Evolutionary conservation across 2,888 invertebrate species (phyloP), one percentile per base, ranked within the genome.

Genomic region (Caenorhabditis wallacei): DNA sequence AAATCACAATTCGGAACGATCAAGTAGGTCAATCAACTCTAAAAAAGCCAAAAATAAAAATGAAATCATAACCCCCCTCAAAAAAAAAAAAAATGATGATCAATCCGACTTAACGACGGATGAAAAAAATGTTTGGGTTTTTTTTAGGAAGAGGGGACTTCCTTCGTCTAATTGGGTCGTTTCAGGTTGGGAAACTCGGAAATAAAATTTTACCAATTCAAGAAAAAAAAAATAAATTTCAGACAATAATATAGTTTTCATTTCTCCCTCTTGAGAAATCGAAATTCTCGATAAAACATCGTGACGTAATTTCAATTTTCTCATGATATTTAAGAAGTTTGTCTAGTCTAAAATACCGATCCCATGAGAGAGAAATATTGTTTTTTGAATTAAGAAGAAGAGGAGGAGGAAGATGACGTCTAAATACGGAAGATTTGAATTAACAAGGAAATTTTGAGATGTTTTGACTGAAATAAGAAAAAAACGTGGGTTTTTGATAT

Each of bases 321-420:
- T 16, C 48, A 48, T 48, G 48, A 20, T 48, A 48, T 20, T 48
- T 48, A 7, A 20, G 18, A 20, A 48, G 16, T 46, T 48, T 40
- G 48, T 48, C 48, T 48, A 48, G 48, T 46, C 46, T 5, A n/a
- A n/a, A 35, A 35, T 35, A 35, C 35, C 16, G 46, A 46, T 46
- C 48, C 48, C 20, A 18, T 7, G 20, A 20, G 20, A 20, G 20
- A 48, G 20, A 20, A 20, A 16, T 4, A 48, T 46, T 46, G n/a
- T n/a, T n/a, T n/a, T n/a, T n/a, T n/a, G n/a, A n/a, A n/a, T n/a
- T n/a, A 20, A 40, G 16, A 40, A 2, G 13, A 8, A 30, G 30
- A 30, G 30, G 8, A 8, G 8, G 30, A 30, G 30, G 8, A 8
- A 30, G 30, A 46, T 46, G 46, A 46, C 46, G 46, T 46, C 46